Conservation (phyloP, 2,888 invertebrate species). For the Nomada hirtipes region DNA sequence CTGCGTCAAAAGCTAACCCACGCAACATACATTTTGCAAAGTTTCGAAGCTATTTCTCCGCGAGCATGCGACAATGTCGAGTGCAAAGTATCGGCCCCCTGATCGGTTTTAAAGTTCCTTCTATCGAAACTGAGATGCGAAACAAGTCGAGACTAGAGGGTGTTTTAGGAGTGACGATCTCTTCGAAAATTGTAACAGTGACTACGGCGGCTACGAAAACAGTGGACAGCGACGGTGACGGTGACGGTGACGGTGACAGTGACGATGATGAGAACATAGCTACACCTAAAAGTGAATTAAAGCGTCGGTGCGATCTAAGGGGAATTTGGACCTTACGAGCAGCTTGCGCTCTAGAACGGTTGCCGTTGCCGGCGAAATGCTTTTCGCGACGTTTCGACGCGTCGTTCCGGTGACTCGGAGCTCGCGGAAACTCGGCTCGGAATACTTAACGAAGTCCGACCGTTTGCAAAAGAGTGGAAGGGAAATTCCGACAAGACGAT, state of each 20-base stretch:
- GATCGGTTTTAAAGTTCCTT: too few species aligned
- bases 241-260: neutral
- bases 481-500: neutral
- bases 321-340: neutral
- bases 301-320: neutral
- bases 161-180: neutral
- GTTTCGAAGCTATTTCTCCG: too few species aligned
- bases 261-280: slow-evolving; percentile 3
- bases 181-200: too few species aligned
- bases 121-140: too few species aligned
- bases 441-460: neutral
- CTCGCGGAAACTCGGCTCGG: neutral
- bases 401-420: neutral
- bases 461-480: neutral
- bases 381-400: neutral
- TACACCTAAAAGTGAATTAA: neutral
- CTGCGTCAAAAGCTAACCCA: too few species aligned
- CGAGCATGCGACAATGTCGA: too few species aligned
- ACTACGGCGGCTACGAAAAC: neutral
- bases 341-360: neutral
- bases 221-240: slow-evolving; percentile 14
- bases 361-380: neutral
- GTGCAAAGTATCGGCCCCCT: too few species aligned
- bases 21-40: too few species aligned
- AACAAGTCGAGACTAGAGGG: neutral